Conservation (phyloP, 2,797 vertebrate genomes). For the Eutrigla gurnardus region DNA sequence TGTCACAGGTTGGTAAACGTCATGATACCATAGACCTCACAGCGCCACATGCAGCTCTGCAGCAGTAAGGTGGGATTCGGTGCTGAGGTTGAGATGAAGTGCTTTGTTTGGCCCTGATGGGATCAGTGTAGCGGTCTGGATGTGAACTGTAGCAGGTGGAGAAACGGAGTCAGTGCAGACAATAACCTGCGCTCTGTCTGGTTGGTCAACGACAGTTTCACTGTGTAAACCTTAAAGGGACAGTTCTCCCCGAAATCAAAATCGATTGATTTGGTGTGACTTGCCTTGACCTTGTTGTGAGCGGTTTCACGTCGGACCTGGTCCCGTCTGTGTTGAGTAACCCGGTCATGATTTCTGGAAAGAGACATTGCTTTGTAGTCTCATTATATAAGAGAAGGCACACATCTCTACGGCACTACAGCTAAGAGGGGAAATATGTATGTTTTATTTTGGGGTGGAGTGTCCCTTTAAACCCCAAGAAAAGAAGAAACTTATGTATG, state of each 20-base stretch:
- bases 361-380: not conserved
- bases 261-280: not conserved
- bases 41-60: conserved; percentile 53
- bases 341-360: not conserved
- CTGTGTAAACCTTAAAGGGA: conserved; percentile 32
- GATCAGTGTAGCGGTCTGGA: conserved; percentile 48
- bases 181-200: not conserved
- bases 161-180: conserved; percentile 30
- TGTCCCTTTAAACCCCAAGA: conserved; percentile 5
- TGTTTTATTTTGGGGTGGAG: not conserved
- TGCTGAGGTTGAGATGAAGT: conserved; percentile 52
- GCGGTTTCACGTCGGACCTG: no score
- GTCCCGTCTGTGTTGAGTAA: not conserved
- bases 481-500: conserved; percentile 24
- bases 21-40: conserved; percentile 69
- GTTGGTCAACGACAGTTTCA: conserved; percentile 24
- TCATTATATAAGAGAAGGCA: no score
- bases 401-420: no score
- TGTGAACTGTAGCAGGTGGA: conserved; percentile 34
- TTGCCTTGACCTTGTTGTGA: no score
- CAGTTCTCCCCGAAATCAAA: not conserved
- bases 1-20: conserved; percentile 54
- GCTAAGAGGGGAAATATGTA: no score
- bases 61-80: conserved; percentile 38
- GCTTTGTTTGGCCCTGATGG: conserved; percentile 68